Conservation (phyloP, 2,797 vertebrate species). For the Tapirus indicus region DNA sequence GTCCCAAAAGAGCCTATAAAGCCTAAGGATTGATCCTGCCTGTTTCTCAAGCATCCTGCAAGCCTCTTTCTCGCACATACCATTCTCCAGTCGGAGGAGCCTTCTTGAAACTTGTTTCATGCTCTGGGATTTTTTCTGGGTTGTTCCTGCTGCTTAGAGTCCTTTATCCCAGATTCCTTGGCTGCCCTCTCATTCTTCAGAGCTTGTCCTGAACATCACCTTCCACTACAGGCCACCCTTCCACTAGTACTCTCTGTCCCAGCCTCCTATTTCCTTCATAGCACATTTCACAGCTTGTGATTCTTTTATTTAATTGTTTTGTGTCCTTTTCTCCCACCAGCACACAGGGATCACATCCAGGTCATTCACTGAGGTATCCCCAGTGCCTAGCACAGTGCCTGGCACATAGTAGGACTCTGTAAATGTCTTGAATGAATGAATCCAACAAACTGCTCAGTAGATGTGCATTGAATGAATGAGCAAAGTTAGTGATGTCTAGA, state of each 20-base stretch:
- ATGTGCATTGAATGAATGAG: background rate
- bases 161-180: background rate
- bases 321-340: background rate
- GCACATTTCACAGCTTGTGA: background rate
- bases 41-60: background rate
- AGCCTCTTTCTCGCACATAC: background rate
- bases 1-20: background rate
- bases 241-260: background rate
- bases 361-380: background rate
- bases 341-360: background rate
- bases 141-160: background rate
- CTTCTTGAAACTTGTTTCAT: background rate
- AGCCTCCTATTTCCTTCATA: background rate
- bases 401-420: background rate
- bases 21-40: background rate
- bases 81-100: background rate
- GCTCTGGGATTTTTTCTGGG: background rate
- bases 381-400: background rate
- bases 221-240: background rate
- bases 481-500: background rate
- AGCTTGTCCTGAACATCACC: background rate
- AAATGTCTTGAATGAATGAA: background rate
- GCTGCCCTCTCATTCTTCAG: background rate
- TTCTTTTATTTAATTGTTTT: background rate
- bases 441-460: background rate